Evolutionary conservation across 2,113 vertebrate species (phyloP).

Genomic region (Peromyscus californicus): DNA sequence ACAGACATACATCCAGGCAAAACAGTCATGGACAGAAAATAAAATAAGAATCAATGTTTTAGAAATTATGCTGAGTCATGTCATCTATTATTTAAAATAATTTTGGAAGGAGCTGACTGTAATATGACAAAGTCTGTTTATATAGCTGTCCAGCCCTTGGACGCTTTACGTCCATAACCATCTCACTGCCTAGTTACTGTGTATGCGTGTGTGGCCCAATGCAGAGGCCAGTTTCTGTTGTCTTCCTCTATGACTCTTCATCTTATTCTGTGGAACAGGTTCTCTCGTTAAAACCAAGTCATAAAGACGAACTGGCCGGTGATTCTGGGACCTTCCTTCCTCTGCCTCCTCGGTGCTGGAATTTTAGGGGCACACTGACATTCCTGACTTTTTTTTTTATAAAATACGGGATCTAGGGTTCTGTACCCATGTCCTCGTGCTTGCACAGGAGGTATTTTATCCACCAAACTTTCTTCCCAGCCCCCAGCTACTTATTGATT

Average conservation of each 20-base stretch:
- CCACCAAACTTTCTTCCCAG: background rate
- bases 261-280: background rate
- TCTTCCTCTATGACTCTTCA: background rate
- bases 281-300: background rate
- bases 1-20: background rate
- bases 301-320: background rate
- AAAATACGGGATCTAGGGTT: background rate
- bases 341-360: background rate
- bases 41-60: background rate
- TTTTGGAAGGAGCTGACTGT: slow-evolving; percentile 42
- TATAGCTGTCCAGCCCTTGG: background rate
- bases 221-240: background rate
- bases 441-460: background rate
- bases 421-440: background rate
- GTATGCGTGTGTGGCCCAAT: background rate
- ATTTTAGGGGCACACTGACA: background rate
- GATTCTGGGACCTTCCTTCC: background rate
- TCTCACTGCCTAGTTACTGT: background rate
- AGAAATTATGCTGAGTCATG: slow-evolving; percentile 35
- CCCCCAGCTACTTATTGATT: background rate
- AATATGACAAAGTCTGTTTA: slow-evolving; percentile 38
- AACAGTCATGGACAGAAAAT: background rate
- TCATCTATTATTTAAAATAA: slow-evolving; percentile 47
- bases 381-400: background rate
- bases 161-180: background rate